phyloP scores from a whole-genome alignment of 2,888 invertebrate species.

The Rotaria magnacalcarata region DNA sequence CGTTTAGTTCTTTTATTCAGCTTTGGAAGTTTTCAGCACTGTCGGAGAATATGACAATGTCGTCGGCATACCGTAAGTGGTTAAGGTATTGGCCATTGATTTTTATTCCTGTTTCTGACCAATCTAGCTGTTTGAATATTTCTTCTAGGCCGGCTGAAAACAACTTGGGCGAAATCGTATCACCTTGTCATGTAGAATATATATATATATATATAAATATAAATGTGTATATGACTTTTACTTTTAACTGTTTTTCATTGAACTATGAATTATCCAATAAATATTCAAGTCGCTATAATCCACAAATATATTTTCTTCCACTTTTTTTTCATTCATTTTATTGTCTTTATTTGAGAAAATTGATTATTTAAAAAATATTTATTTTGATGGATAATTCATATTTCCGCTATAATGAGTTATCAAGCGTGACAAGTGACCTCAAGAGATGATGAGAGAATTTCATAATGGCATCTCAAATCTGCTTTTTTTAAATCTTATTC shows the following conservation, averaged over 20 bases:
- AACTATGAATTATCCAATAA: not conserved
- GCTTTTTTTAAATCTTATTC: not conserved
- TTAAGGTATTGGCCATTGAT: not conserved
- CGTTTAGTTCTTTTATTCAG: not conserved
- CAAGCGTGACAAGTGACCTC: conserved; percentile 26
- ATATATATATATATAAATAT: too few relatives aligned
- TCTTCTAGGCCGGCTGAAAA: not conserved
- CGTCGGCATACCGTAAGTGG: too few relatives aligned
- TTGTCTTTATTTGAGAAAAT: not conserved
- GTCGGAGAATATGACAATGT: too few relatives aligned
- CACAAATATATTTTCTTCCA: not conserved
- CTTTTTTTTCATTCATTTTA: not conserved
- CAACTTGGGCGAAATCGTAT: not conserved
- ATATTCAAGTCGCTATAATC: not conserved
- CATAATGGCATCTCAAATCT: conserved; percentile 12
- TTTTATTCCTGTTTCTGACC: not conserved
- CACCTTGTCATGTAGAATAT: not conserved
- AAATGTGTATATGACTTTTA: not conserved
- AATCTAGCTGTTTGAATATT: not conserved
- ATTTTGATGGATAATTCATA: not conserved
- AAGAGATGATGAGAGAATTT: conserved; percentile 21
- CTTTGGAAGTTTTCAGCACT: too few relatives aligned
- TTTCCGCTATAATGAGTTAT: not conserved
- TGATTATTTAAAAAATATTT: not conserved
- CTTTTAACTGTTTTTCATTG: not conserved